These are phyloP conservation scores for Pseudochromis fuscus DNA, from an alignment of 2,797 vertebrate genomes.

Conservation along the genomic window DNA sequence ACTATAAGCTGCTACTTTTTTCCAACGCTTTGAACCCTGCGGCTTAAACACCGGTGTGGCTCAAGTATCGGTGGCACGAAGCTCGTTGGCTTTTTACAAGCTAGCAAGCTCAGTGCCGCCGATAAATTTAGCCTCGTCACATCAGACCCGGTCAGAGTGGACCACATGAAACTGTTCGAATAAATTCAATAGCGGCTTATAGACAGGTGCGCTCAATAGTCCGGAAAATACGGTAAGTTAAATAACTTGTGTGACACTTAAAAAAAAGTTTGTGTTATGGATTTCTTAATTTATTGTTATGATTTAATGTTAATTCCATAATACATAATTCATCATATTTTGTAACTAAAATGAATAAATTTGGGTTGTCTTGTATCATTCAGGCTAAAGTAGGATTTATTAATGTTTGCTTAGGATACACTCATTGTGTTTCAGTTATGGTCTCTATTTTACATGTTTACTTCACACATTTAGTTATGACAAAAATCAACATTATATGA, in stretches of 20 bases:
- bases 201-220: no score
- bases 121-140: no score
- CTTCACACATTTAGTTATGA: slow-evolving; percentile 1
- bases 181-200: no score
- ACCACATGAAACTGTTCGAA: no score
- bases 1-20: no score
- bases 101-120: no score
- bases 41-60: no score
- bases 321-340: slow-evolving; percentile 31
- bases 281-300: slow-evolving; percentile 7
- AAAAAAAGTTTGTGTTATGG: neutral
- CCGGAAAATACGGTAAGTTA: no score
- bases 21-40: no score
- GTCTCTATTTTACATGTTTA: neutral
- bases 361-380: neutral
- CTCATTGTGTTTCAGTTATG: slow-evolving; percentile 2
- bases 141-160: no score
- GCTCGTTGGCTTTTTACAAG: no score
- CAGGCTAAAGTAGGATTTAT: slow-evolving; percentile 5
- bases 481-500: slow-evolving; percentile 4
- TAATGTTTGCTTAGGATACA: slow-evolving; percentile 5
- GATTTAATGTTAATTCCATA: slow-evolving; percentile 31
- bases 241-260: neutral
- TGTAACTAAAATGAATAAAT: neutral
- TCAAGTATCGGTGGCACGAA: no score